Conservation (phyloP, 1,140 invertebrate genomes). For the Venustaconcha ellipsiformis region DNA sequence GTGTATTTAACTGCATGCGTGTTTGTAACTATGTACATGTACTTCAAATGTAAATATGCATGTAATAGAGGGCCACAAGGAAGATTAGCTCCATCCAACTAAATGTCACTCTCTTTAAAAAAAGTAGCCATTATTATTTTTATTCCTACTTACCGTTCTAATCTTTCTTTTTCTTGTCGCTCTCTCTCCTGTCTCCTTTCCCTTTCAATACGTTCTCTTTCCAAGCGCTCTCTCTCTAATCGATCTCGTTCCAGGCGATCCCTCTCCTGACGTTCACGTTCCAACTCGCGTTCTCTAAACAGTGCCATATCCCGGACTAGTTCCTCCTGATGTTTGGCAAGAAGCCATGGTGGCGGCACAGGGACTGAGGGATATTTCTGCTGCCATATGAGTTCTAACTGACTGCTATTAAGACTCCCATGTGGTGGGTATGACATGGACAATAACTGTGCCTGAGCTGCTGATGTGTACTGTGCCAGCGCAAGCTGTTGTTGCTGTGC, state of each 20-base stretch:
- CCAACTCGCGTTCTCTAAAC: slow-evolving; percentile 65
- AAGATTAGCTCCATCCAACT: too few relatives aligned
- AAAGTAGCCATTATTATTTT: too few relatives aligned
- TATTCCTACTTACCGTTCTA: slow-evolving; percentile 18
- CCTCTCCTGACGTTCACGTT: slow-evolving; percentile 59
- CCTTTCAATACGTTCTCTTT: slow-evolving; percentile 67
- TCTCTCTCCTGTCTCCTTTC: slow-evolving; percentile 71
- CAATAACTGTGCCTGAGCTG: slow-evolving; percentile 34
- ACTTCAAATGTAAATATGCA: too few relatives aligned
- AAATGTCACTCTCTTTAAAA: too few relatives aligned
- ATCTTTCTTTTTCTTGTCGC: slow-evolving; percentile 56
- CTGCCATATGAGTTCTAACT: slow-evolving; percentile 67
- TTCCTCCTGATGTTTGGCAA: slow-evolving; percentile 61
- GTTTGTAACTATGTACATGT: too few relatives aligned
- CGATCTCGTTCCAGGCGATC: slow-evolving; percentile 44
- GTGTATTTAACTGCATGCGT: too few relatives aligned
- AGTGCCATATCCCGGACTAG: slow-evolving; percentile 66
- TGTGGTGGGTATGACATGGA: slow-evolving; percentile 42
- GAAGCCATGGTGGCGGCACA: slow-evolving; percentile 61
- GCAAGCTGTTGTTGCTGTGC: slow-evolving; percentile 54
- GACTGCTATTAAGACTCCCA: slow-evolving; percentile 55
- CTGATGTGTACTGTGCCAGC: slow-evolving; percentile 33
- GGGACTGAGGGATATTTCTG: slow-evolving; percentile 65
- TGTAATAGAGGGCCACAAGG: too few relatives aligned
- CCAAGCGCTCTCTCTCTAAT: slow-evolving; percentile 48